Base-by-base conservation (phyloP, 2,113 vertebrate genomes). In the Semicossyphus pulcher region DNA sequence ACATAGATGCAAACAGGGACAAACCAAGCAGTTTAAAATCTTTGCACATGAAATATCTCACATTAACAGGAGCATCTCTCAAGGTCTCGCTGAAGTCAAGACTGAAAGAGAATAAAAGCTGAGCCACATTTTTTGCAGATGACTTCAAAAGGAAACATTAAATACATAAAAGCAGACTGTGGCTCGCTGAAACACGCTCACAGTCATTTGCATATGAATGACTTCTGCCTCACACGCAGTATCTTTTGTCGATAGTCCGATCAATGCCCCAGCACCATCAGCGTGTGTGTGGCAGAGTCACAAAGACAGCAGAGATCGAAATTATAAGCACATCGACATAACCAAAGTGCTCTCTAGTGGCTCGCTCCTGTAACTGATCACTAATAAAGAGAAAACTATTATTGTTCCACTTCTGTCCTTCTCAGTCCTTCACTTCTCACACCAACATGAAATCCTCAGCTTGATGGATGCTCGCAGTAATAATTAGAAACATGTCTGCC, bases 261-360 rank as follows among this genome's bases (percentile, higher is more conserved):
- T 67, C 28, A 36, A 28, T 8, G 18, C 8, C 10, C 4, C 16
- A 4, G 18, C 16, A 42, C 2, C 45, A 34, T 26, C 23, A 44
- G n/a, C 23, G 42, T 14, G 20, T 10, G 53, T 44, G 25, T 28
- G 23, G 16, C n/a, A 25, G 16, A 18, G 26, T 79, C 41, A 29
- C 65, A 10, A 28, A 72, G 64, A 28, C 37, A 48, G 54, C 45
- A 15, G 15, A 8, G 34, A 63, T 26, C 26, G 29, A 37, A 66
- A 71, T 62, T 12, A n/a, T 49, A 8, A 67, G 23, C 25, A 21
- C 26, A 7, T 10, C 71, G 5, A 37, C 39, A 25, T 21, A 25
- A 57, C 57, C 47, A 28, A 36, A 83, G 49, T 52, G 79, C 84
- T 60, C 78, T 83, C 86, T 52, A 36, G 66, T 69, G 78, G 74